phyloP scores from a whole-genome alignment of 2,797 vertebrate species.

The Bradypodion pumilum region DNA sequence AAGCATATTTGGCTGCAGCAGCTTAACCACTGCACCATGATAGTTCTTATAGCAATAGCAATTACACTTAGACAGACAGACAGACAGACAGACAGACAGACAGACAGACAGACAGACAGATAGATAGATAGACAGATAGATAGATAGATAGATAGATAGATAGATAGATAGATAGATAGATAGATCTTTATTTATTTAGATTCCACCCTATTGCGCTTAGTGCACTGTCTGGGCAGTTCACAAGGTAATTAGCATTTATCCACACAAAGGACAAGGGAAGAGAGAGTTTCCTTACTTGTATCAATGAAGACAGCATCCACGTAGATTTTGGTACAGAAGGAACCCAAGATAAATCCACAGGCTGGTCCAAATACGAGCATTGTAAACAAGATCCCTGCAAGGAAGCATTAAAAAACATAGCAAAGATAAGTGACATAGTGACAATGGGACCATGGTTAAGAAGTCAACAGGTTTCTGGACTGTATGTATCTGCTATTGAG shows the following conservation, averaged over 20 bases:
- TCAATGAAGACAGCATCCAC: conserved; percentile 97
- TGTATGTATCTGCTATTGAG: background rate
- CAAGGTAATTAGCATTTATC: rapidly evolving
- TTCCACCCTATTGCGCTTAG: too few species aligned
- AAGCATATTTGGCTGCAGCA: too few species aligned
- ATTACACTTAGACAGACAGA: too few species aligned
- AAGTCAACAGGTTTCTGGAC: rapidly evolving
- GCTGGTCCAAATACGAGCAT: conserved; percentile 98
- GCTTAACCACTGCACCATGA: too few species aligned
- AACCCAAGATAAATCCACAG: conserved; percentile 98
- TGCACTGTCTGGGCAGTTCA: too few species aligned
- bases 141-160: too few species aligned
- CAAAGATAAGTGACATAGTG: background rate
- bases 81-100: too few species aligned
- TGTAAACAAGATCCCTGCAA: conserved; percentile 95
- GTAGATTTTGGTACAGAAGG: conserved; percentile 97
- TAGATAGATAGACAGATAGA: too few species aligned
- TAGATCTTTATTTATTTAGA: too few species aligned
- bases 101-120: too few species aligned
- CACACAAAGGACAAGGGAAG: background rate
- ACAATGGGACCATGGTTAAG: background rate
- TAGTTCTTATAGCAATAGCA: too few species aligned
- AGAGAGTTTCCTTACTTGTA: conserved; percentile 82
- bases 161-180: too few species aligned
- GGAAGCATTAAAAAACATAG: conserved; percentile 49